These are phyloP conservation scores for Xiphophorus couchianus DNA, from an alignment of 2,113 vertebrate species.

Conservation along the genomic window DNA sequence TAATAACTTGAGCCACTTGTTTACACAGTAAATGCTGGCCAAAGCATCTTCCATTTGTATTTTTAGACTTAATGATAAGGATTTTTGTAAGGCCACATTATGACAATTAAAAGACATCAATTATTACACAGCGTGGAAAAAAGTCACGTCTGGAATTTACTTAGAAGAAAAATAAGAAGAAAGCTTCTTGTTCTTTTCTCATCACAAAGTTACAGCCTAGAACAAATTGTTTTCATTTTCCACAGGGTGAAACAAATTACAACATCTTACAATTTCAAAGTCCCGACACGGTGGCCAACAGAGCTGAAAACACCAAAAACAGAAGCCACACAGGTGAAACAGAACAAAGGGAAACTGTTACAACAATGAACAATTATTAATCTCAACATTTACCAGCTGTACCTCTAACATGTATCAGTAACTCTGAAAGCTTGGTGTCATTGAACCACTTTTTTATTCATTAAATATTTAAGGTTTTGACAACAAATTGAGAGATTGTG, in stretches of 20 bases:
- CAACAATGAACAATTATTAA: background rate
- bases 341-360: constrained; percentile 11
- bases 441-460: background rate
- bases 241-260: constrained; percentile 8
- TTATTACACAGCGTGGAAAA: constrained; percentile 5
- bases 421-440: background rate
- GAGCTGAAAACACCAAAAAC: constrained; percentile 36
- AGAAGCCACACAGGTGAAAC: constrained; percentile 3
- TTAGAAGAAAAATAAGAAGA: background rate
- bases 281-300: constrained; percentile 6
- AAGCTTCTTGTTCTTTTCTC: constrained; percentile 2
- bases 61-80: constrained; percentile 9
- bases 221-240: background rate
- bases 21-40: background rate
- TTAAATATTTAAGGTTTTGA: background rate
- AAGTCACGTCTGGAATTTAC: background rate
- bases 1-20: background rate
- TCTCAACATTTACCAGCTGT: constrained; percentile 4
- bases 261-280: constrained; percentile 20
- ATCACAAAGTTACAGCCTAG: constrained; percentile 20
- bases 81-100: constrained; percentile 43
- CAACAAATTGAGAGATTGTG: background rate
- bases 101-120: constrained; percentile 23
- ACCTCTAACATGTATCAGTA: background rate
- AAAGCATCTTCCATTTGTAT: constrained; percentile 31